Conservation (phyloP, 64 coral and sea anemone species). For the Orbicella faveolata region DNA sequence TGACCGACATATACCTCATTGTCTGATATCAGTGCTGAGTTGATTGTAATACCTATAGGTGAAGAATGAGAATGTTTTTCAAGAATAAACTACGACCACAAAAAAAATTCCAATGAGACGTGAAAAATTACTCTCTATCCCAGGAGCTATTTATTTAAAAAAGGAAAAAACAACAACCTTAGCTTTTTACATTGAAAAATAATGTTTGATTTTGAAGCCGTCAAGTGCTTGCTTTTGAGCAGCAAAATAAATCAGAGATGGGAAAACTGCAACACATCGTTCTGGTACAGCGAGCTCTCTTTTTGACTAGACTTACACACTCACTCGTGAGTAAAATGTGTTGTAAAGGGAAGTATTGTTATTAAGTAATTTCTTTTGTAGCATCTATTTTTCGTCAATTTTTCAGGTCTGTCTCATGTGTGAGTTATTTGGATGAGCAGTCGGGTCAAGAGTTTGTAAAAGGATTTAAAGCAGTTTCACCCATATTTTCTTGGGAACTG, state of each 20-base stretch:
- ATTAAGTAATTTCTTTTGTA: no score
- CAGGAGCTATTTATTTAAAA: background rate
- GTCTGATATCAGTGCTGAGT: background rate
- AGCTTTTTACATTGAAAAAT: background rate
- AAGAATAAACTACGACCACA: background rate
- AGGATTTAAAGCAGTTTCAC: no score
- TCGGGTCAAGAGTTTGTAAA: no score
- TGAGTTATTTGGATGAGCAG: no score
- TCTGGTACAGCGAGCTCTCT: background rate
- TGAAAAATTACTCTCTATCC: background rate
- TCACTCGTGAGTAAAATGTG: background rate
- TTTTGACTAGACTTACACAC: background rate
- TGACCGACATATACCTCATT: background rate
- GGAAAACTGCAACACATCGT: background rate
- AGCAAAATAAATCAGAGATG: no score
- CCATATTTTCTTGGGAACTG: no score
- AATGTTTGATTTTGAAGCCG: background rate
- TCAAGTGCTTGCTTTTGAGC: no score
- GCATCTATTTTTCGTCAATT: no score
- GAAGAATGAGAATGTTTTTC: background rate
- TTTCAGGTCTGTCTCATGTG: no score
- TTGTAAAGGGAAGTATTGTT: no score
- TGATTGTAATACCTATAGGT: background rate
- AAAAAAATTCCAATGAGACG: background rate
- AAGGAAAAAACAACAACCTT: background rate